Conservation (phyloP, 2,113 vertebrate species). For the Colius striatus region DNA sequence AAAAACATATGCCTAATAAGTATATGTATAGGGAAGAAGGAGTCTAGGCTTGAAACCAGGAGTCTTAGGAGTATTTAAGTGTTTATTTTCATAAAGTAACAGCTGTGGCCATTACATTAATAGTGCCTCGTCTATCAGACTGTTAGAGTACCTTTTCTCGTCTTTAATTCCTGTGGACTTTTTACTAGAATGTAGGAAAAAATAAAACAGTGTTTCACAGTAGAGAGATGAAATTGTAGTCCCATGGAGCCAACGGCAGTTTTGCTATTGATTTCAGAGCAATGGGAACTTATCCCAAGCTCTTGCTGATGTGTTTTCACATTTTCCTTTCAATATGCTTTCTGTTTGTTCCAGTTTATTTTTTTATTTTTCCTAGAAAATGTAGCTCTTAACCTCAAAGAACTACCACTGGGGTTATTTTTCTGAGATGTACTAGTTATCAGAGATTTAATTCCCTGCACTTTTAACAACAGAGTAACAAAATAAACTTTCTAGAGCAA, state of each 20-base stretch:
- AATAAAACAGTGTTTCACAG: not conserved
- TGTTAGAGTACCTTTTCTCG: not conserved
- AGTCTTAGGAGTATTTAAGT: not conserved
- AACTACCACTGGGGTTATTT: constrained; percentile 1
- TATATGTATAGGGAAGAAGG: not conserved
- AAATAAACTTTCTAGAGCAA: constrained; percentile 21
- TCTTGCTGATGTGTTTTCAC: not conserved
- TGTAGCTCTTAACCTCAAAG: not conserved
- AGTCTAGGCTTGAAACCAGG: not conserved
- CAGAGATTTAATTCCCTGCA: not conserved
- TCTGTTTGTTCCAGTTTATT: not conserved
- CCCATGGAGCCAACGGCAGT: not conserved
- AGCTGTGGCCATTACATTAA: not conserved
- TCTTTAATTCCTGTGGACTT: not conserved
- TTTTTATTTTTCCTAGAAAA: not conserved
- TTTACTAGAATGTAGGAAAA: not conserved
- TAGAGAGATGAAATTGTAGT: not conserved
- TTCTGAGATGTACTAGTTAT: not conserved
- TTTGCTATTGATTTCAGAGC: not conserved
- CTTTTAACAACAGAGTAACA: not conserved
- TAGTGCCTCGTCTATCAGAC: not conserved
- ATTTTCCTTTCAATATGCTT: not conserved
- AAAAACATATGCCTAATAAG: not conserved
- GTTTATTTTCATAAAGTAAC: not conserved
- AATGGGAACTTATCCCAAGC: not conserved